Evolutionary conservation across 2,797 vertebrate genomes (phyloP).

Genomic region (Sebastiscus tertius): DNA sequence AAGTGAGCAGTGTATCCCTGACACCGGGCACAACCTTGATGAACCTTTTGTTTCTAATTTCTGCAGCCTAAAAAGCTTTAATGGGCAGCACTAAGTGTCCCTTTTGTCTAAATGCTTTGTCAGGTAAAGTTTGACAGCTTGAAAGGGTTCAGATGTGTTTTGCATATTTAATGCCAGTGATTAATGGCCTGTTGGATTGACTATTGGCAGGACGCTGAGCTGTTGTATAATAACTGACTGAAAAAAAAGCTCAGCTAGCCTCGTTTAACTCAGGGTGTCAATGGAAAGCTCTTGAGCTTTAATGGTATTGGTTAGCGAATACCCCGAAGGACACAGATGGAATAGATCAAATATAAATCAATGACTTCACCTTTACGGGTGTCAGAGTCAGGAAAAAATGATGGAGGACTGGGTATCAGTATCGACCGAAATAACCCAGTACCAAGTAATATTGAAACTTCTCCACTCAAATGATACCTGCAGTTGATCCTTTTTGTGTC

Average conservation of each 20-base stretch:
- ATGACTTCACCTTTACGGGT: background rate
- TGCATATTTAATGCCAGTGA: slow-evolving; percentile 58
- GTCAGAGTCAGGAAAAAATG: background rate
- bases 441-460: background rate
- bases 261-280: slow-evolving; percentile 18
- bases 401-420: background rate
- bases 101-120: slow-evolving; percentile 20
- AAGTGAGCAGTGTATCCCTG: background rate
- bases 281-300: slow-evolving; percentile 33
- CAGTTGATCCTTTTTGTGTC: background rate
- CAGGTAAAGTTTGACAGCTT: slow-evolving; percentile 7
- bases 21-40: background rate
- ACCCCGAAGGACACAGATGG: slow-evolving; percentile 4
- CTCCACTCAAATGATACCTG: background rate
- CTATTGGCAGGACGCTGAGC: slow-evolving; percentile 38
- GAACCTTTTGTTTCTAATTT: background rate
- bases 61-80: background rate
- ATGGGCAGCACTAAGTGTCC: background rate
- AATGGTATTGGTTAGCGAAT: slow-evolving; percentile 18
- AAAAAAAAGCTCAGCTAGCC: slow-evolving; percentile 37
- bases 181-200: slow-evolving; percentile 41
- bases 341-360: slow-evolving; percentile 10
- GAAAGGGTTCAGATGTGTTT: slow-evolving; percentile 20
- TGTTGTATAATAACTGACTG: slow-evolving; percentile 18
- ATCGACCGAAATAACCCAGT: background rate